Evolutionary conservation across 2,113 vertebrate genomes (phyloP).

Genomic region (Mystacornis crossleyi): DNA sequence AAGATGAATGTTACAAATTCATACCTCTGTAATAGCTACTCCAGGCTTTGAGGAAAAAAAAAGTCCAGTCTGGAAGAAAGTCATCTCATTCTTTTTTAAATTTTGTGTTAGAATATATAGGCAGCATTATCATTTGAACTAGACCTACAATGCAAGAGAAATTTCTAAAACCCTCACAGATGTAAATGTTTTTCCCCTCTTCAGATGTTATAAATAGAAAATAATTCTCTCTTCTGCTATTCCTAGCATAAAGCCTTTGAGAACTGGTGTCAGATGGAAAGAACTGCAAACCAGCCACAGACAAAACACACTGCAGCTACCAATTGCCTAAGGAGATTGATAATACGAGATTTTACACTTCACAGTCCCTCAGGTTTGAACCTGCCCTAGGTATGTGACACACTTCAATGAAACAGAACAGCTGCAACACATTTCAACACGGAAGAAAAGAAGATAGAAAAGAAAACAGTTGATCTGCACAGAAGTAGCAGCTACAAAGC

Average conservation of each 20-base stretch:
- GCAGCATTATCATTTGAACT: slow-evolving; percentile 26
- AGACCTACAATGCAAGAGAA: background rate
- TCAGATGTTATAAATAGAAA: slow-evolving; percentile 27
- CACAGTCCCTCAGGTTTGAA: background rate
- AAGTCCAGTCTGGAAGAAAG: background rate
- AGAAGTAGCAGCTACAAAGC: background rate
- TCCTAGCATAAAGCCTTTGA: background rate
- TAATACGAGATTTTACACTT: background rate
- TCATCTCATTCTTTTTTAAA: background rate
- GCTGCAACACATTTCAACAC: background rate
- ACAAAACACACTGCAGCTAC: background rate
- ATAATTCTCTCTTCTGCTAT: background rate
- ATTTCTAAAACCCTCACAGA: slow-evolving; percentile 3
- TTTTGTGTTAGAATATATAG: slow-evolving; percentile 16
- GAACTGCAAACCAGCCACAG: background rate
- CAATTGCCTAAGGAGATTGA: background rate
- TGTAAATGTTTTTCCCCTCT: background rate
- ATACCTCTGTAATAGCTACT: background rate
- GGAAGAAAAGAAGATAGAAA: background rate
- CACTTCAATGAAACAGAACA: background rate
- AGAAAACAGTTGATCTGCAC: background rate
- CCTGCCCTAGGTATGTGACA: background rate
- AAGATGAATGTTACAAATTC: slow-evolving; percentile 31
- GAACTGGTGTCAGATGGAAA: background rate
- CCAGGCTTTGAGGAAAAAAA: background rate